phyloP scores from a whole-genome alignment of 2,888 invertebrate species.

The Sarcophaga carnaria region DNA sequence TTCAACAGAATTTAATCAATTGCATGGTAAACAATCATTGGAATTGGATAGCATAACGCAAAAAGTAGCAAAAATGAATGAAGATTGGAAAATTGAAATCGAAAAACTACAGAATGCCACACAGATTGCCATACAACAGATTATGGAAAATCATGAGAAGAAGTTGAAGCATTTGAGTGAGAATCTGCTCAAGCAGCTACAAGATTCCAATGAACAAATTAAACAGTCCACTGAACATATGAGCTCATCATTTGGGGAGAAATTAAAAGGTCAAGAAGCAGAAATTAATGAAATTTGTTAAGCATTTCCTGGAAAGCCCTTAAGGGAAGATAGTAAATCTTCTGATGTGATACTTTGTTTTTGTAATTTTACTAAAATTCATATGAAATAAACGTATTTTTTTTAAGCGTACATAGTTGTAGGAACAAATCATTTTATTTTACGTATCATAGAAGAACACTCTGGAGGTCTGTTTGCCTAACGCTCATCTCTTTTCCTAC shows the following conservation, averaged over 20 bases:
- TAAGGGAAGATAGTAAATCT: background rate
- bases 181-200: background rate
- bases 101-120: background rate
- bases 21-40: background rate
- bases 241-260: background rate
- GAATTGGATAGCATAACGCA: background rate
- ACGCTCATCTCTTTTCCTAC: too few species aligned
- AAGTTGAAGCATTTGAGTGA: background rate
- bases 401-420: too few species aligned
- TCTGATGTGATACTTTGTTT: background rate
- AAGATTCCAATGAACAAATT: background rate
- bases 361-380: too few species aligned
- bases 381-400: too few species aligned
- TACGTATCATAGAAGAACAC: too few species aligned
- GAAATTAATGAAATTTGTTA: conserved; percentile 21
- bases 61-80: background rate
- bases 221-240: background rate
- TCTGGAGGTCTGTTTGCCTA: too few species aligned
- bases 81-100: background rate
- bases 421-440: too few species aligned
- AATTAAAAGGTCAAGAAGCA: background rate
- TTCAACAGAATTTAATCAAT: background rate
- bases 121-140: background rate
- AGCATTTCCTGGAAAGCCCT: background rate
- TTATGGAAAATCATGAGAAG: background rate